Evolutionary conservation across 2,888 invertebrate species (phyloP), one percentile per base, ranked within the genome.

Genomic region (Rhagonycha fulva): DNA sequence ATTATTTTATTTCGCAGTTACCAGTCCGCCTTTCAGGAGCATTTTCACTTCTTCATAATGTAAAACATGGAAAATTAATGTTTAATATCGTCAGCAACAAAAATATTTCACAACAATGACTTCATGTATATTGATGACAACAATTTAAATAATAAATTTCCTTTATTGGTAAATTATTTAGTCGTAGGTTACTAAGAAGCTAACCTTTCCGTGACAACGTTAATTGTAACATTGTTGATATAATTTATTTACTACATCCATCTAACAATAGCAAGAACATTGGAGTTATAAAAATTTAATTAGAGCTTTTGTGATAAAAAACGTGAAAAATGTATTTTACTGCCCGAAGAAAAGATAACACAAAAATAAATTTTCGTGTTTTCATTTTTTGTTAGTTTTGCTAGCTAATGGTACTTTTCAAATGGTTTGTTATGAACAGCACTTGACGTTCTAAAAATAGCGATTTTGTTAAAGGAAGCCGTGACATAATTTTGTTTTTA

Each of bases 381-480:
- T 47, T 47, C 47, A 47, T 47, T 47, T 47, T 47, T 47, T 47
- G n/a, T 47, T 47, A 47, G 47, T 47, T 47, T 47, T 47, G 47
- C 47, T 47, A 47, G 47, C 47, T 47, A 47, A 47, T 47, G 47
- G 47, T 47, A 47, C 47, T 47, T 47, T 47, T 47, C 47, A 47
- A 47, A 47, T 47, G 47, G 47, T 47, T 47, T 47, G 47, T 47
- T 47, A 47, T 47, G 47, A 47, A n/a, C 47, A 47, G 2, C 47
- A 69, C 23, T 68, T 68, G 70, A 62, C 63, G 14, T 66, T 66
- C 71, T 71, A 71, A 71, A 71, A 71, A 71, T 71, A 66, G 32
- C 19, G 11, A 23, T 24, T 70, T 70, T 70, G 71, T 63, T 66
- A 71, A 47, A 62, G 62, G 71, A 71, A 71, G 26, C 19, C 32